Evolutionary conservation across 2,113 vertebrate species (phyloP).

Genomic region (Menidia beryllina): DNA sequence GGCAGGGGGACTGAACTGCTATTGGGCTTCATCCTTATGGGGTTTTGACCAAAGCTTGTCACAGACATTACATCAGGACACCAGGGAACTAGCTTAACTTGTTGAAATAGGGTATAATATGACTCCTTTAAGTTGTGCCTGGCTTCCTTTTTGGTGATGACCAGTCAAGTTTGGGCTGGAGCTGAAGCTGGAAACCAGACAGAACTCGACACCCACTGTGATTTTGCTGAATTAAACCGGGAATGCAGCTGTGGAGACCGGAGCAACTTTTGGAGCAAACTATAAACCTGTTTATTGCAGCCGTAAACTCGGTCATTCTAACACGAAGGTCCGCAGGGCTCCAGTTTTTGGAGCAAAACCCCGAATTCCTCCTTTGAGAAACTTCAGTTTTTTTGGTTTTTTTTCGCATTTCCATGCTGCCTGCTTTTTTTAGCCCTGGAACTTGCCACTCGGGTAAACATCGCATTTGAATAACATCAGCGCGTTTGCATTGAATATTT

Average conservation of each 20-base stretch:
- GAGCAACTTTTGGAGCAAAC: not conserved
- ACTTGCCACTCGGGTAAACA: conserved; percentile 7
- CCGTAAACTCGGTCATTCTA: not conserved
- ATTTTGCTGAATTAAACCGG: too few species aligned
- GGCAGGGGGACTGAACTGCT: too few species aligned
- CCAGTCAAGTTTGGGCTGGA: too few species aligned
- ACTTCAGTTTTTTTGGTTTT: not conserved
- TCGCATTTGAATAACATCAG: not conserved
- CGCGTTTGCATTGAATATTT: not conserved
- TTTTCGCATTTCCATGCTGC: not conserved
- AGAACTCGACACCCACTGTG: too few species aligned
- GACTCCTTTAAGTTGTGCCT: too few species aligned
- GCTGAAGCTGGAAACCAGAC: too few species aligned
- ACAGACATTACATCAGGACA: too few species aligned
- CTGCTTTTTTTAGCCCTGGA: not conserved
- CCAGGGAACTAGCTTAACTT: too few species aligned
- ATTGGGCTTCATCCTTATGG: too few species aligned
- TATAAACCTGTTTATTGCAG: not conserved
- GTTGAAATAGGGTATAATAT: too few species aligned
- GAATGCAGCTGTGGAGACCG: not conserved
- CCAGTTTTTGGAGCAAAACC: not conserved
- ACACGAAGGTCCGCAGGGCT: not conserved
- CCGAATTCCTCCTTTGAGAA: not conserved
- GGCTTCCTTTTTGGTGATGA: too few species aligned
- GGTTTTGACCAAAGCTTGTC: too few species aligned